A percentile compares a stretch with the other conserved stretches of the same genome.
Evolutionary conservation across 2,797 vertebrate genomes (phyloP).

Genomic region (Molothrus aeneus): DNA sequence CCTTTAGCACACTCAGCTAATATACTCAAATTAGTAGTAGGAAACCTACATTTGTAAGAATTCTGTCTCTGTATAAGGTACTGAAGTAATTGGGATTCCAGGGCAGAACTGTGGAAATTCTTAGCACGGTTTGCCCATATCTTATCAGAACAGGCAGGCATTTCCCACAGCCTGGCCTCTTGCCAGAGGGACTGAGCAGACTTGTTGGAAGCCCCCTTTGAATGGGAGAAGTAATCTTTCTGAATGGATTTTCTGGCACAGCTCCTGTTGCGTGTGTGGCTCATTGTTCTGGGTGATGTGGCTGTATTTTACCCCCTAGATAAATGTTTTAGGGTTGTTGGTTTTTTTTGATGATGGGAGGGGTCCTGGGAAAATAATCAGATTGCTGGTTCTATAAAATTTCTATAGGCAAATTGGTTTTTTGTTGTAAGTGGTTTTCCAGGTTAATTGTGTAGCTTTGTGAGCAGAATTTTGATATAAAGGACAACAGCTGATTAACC

Average conservation of each 20-base stretch:
- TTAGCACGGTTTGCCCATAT: constrained; percentile 22
- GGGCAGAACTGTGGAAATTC: constrained; percentile 27
- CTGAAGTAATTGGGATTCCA: background rate
- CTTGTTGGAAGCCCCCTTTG: constrained; percentile 4
- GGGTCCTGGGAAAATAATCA: constrained; percentile 20
- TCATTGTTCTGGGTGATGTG: constrained; percentile 51
- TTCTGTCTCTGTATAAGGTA: background rate
- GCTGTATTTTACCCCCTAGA: background rate
- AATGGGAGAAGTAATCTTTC: constrained; percentile 43
- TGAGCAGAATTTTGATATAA: background rate
- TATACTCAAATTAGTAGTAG: background rate
- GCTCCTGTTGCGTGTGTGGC: constrained; percentile 25
- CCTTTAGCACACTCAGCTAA: background rate
- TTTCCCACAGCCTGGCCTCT: background rate
- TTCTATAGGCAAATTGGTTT: background rate
- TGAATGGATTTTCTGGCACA: constrained; percentile 59
- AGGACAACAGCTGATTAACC: background rate
- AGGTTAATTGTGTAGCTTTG: background rate
- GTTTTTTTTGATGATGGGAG: background rate
- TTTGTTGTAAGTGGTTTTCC: background rate
- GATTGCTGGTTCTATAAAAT: background rate
- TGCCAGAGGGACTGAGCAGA: background rate
- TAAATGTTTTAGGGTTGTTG: background rate
- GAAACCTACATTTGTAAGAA: background rate
- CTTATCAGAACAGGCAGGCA: constrained; percentile 62